Conservation (phyloP, 1,140 invertebrate species). For the Dendroctonus valens region DNA sequence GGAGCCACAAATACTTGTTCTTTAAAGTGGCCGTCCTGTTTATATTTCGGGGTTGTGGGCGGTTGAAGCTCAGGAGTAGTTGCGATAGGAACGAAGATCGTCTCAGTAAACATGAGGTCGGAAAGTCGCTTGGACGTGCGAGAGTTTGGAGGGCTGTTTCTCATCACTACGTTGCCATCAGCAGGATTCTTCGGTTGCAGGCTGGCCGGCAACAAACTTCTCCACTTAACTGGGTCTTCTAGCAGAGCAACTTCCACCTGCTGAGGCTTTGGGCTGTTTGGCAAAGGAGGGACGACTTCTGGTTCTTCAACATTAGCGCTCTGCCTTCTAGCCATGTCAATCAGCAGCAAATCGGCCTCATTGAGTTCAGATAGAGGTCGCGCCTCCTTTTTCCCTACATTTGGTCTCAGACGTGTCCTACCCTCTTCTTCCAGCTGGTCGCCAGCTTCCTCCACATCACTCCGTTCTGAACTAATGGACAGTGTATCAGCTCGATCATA, state of each 20-base stretch:
- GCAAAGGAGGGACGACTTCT: neutral
- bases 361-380: conserved; percentile 38
- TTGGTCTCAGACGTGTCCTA: neutral
- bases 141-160: neutral
- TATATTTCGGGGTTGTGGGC: neutral
- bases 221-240: too few relatives aligned
- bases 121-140: conserved; percentile 14
- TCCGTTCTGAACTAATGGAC: neutral
- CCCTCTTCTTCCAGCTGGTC: neutral
- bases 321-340: conserved; percentile 17
- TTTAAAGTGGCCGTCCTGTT: too few relatives aligned
- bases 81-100: conserved; percentile 24
- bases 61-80: conserved; percentile 9
- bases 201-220: conserved; percentile 1
- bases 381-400: conserved; percentile 5
- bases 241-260: too few relatives aligned
- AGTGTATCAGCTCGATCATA: conserved; percentile 21
- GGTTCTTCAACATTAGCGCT: conserved; percentile 3
- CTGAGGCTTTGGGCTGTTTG: neutral
- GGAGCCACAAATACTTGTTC: too few relatives aligned
- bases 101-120: conserved; percentile 28
- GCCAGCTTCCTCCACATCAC: neutral
- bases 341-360: conserved; percentile 33
- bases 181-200: conserved; percentile 9
- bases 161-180: conserved; percentile 5